Evolutionary conservation across 1,140 invertebrate species (phyloP).

Genomic region (Lethrus apterus): DNA sequence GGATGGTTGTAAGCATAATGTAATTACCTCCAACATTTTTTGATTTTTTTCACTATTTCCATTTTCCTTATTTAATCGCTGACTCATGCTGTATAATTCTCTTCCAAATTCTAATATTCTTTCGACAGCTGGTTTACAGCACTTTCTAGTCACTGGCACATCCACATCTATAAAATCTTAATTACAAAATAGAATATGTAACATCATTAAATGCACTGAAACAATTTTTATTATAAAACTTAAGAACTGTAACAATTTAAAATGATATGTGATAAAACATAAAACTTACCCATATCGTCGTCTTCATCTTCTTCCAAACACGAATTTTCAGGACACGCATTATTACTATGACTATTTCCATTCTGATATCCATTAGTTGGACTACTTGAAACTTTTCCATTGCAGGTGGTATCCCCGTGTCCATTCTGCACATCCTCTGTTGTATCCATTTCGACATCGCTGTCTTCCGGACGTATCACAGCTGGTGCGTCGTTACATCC

Average conservation of each 20-base stretch:
- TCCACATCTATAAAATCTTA: slow-evolving; percentile 43
- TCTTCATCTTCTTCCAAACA: slow-evolving; percentile 47
- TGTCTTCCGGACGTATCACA: slow-evolving; percentile 37
- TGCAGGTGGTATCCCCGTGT: slow-evolving; percentile 27
- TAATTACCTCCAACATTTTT: slow-evolving; percentile 79
- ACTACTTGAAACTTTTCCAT: slow-evolving; percentile 26
- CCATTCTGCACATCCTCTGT: slow-evolving; percentile 40
- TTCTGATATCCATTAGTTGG: slow-evolving; percentile 57
- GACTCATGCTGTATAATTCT: slow-evolving; percentile 86
- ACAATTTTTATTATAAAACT: too few relatives aligned
- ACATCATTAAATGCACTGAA: too few relatives aligned
- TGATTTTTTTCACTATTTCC: slow-evolving; percentile 77
- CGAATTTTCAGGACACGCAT: slow-evolving; percentile 21
- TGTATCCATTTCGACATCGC: slow-evolving; percentile 53
- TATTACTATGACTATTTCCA: slow-evolving; percentile 46
- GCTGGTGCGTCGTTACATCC: slow-evolving; percentile 18
- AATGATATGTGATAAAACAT: background rate
- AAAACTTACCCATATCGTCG: slow-evolving; percentile 55
- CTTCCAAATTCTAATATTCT: slow-evolving; percentile 90
- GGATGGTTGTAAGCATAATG: background rate
- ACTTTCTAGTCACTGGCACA: slow-evolving; percentile 49
- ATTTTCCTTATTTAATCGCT: slow-evolving; percentile 72
- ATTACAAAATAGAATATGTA: too few relatives aligned
- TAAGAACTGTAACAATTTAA: background rate
- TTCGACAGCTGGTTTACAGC: slow-evolving; percentile 76